These are phyloP conservation scores for Heterodera schachtii DNA, from an alignment of 1,140 invertebrate species.

Conservation along the genomic window DNA sequence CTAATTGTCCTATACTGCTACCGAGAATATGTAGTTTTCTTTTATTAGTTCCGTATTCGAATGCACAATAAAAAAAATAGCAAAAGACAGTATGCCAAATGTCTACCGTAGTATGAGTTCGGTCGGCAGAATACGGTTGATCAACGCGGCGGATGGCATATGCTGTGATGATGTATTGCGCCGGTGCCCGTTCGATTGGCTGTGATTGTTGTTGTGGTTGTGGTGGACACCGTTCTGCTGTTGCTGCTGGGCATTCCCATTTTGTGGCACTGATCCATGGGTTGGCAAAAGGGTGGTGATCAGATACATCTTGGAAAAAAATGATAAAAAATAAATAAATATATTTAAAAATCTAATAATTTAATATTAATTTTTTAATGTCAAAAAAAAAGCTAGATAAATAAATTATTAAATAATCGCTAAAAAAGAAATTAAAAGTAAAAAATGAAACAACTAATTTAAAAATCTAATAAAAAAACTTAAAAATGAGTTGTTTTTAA, in stretches of 20 bases:
- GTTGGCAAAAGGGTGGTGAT: slow-evolving; percentile 60
- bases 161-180: neutral
- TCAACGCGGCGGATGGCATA: slow-evolving; percentile 42
- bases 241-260: slow-evolving; percentile 1
- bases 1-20: no score
- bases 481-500: no score
- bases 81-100: no score
- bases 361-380: neutral
- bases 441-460: neutral
- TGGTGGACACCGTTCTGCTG: neutral
- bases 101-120: slow-evolving; percentile 61
- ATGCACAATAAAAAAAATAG: no score
- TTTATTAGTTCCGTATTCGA: no score
- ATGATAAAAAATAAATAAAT: no score
- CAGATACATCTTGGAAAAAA: slow-evolving; percentile 59
- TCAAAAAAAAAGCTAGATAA: neutral
- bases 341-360: neutral
- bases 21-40: no score
- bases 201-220: neutral
- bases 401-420: no score
- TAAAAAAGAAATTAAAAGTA: neutral
- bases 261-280: slow-evolving; percentile 37
- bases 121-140: slow-evolving; percentile 61
- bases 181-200: slow-evolving; percentile 2
- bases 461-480: no score